Base-by-base conservation (phyloP, 2,888 invertebrate genomes). In the Agapetus fuscipes region DNA sequence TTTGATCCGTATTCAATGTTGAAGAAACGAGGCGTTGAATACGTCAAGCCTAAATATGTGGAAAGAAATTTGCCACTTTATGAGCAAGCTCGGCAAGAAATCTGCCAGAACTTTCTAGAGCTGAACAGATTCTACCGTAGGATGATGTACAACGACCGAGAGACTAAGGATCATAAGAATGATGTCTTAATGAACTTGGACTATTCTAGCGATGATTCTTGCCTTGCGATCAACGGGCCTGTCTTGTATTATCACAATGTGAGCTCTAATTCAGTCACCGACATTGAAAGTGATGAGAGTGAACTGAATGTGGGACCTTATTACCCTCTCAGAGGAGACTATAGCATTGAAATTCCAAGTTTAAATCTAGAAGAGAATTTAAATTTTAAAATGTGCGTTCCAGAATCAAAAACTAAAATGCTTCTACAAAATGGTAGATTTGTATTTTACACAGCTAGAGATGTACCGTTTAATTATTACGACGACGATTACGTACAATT, bases 261-360 rank as follows among this genome's bases (percentile, higher is more conserved):
- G 4, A 39, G 34, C 3, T 35, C 43, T 4, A 15, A 35, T 29
- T 4, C 24, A 4, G 25, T 29, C 12, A 39, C 43, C 5, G 39
- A 34, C 1, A n/a, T 43, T 7, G 6, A 34, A 12, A 36, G 39
- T 6, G 39, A 43, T 10, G 43, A 43, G n/a, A 43, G 43, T 27
- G 17, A n/a, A 5, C 35, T 43, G 10, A 39, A 17, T 24, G 26
- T 35, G 12, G 43, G 43, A 15, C 43, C 43, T 1, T 43, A 32
- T 24, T 43, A 43, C 34, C 35, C 43, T 6, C n/a, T 39, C 5
- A 17, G 35, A 16, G 37, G 28, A 14, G 36, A 36, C 29, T 41
- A 17, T 20, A 13, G 9, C 28, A 17, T 6, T 6, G 28, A 28
- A 20, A 17, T 27, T 3, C 2, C 6, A 2, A 27, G 7, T 11